phyloP scores from a whole-genome alignment of 2,797 vertebrate species.

The Etheostoma perlongum region DNA sequence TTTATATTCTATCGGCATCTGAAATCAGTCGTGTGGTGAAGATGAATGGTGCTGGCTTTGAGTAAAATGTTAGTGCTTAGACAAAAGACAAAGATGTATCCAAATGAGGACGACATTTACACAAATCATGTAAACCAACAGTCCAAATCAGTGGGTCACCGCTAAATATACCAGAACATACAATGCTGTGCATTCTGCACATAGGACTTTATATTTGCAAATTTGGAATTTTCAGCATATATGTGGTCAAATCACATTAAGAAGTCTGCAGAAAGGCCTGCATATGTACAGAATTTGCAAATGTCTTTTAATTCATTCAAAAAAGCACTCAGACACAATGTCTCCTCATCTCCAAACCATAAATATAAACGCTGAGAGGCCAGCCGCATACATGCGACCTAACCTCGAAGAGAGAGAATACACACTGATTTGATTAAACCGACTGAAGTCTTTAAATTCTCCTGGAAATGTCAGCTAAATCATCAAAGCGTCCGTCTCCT shows the following conservation, averaged over 20 bases:
- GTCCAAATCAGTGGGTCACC: conserved; percentile 18
- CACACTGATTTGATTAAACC: conserved; percentile 73
- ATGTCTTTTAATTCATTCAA: conserved; percentile 31
- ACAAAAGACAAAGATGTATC: conserved; percentile 7
- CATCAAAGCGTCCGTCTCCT: conserved; percentile 72
- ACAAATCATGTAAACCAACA: not conserved
- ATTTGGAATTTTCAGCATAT: not conserved
- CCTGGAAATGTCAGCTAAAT: conserved; percentile 82
- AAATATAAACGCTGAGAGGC: conserved; percentile 22
- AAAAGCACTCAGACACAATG: conserved; percentile 51
- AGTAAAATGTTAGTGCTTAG: conserved; percentile 28
- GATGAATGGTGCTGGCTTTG: conserved; percentile 45
- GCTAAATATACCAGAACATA: not conserved
- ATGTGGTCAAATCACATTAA: not conserved
- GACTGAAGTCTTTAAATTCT: conserved; percentile 68
- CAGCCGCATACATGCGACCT: conserved; percentile 45
- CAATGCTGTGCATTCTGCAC: not conserved
- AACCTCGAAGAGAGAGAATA: conserved; percentile 33
- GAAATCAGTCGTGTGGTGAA: conserved; percentile 38
- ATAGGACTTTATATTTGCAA: not conserved
- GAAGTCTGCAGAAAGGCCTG: not conserved
- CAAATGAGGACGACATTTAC: not conserved
- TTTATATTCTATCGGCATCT: conserved; percentile 47
- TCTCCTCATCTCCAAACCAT: conserved; percentile 47
- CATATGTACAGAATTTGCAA: not conserved